Base-by-base conservation (phyloP, 1,140 invertebrate species). In the Hylaeus volcanicus region DNA sequence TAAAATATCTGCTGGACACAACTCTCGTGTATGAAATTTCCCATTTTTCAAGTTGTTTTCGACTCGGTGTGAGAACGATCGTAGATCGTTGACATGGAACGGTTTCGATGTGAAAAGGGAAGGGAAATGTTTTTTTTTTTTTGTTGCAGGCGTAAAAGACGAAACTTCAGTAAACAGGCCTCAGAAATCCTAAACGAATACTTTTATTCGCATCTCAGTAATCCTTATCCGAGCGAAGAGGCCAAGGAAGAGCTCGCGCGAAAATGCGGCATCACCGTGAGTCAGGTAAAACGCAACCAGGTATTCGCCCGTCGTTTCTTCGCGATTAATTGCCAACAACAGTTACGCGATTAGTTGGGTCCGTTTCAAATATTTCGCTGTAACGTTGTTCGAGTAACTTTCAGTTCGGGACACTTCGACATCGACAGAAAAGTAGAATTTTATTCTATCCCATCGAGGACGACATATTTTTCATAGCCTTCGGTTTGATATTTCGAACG, bases 161-260 rank as follows among this genome's bases (percentile, higher is more conserved):
- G 99, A 88, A 99, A 99, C 94, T 99, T 99, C 94, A 99, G 98
- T 95, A 99, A 99, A 95, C 98, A 99, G 93, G 99, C 99, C 39
- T 99, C 99, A 12, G 99, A 99, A 95, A 98, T 99, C 88, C 95
- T 99, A 87, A 99, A 99, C 94, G 99, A 99, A 94, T 99, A 99
- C 94, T 99, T 99, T 94, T 99, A 99, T 94, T 99, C 98, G 83
- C 99, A 99, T 94, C 95, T 99, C 85, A 98, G 98, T 92, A 99
- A 99, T 95, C 99, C 99, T 37, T 99, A 99, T 94, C 99, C 99
- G 74, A 99, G 98, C 90, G 99, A 99, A 95, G 99, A 99, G 94
- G 99, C 99, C 65, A 99, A 99, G 94, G 99, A 99, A 94, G 99
- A 99, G 93, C 94, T 99, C 92, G 99, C 99, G n/a, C 95, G 98